A percentile compares a stretch with the other conserved stretches of the same genome.
Evolutionary conservation across 2,888 invertebrate genomes (phyloP).

Genomic region (Brenthis daphne): DNA sequence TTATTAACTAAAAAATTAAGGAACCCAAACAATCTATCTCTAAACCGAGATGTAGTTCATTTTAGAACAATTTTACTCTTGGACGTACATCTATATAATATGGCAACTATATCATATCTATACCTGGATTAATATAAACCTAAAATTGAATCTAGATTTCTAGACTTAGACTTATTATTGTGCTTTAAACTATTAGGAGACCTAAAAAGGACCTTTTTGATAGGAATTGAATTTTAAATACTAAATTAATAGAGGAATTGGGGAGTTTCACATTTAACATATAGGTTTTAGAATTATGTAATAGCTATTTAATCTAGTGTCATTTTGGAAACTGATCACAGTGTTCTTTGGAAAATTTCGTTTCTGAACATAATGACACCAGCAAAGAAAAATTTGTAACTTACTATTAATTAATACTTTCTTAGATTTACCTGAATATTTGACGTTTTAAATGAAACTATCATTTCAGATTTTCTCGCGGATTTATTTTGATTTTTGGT

Average conservation of each 20-base stretch:
- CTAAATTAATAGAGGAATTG: no score
- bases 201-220: not conserved
- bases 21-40: not conserved
- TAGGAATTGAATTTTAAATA: not conserved
- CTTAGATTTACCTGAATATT: no score
- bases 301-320: conserved; percentile 29
- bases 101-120: conserved; percentile 12
- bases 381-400: not conserved
- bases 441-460: no score
- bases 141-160: no score
- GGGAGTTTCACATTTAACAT: no score
- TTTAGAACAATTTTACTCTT: not conserved
- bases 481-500: no score
- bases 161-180: no score
- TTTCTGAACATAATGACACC: not conserved
- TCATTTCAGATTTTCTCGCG: no score
- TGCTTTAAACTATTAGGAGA: no score
- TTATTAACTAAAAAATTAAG: not conserved
- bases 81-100: not conserved
- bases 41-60: not conserved
- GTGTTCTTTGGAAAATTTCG: conserved; percentile 44
- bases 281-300: not conserved
- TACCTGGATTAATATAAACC: not conserved
- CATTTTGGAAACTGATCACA: conserved; percentile 38
- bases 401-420: no score